phyloP scores from a whole-genome alignment of 2,113 vertebrate species.

The Ancistrus triradiatus region DNA sequence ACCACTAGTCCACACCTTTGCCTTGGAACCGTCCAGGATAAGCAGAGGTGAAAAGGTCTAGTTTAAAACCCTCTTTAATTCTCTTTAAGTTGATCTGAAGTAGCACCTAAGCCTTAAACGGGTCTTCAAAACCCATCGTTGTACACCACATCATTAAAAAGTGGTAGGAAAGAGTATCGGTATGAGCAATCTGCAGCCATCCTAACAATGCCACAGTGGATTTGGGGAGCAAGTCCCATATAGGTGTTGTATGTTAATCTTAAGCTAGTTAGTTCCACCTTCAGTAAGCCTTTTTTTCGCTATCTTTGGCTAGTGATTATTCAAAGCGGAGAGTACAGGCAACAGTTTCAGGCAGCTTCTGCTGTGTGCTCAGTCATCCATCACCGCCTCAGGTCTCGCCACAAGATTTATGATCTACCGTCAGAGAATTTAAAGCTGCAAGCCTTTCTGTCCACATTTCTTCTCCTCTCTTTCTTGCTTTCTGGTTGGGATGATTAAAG shows the following conservation, averaged over 20 bases:
- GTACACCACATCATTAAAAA: no score
- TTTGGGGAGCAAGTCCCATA: no score
- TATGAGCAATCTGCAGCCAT: no score
- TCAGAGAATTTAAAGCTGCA: slow-evolving; percentile 31
- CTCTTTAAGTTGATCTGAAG: no score
- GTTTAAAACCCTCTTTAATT: no score
- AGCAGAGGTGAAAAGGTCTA: no score
- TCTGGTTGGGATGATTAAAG: slow-evolving; percentile 31
- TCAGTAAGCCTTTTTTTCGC: not conserved
- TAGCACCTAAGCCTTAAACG: no score
- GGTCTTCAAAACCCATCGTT: no score
- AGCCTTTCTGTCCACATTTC: slow-evolving; percentile 1
- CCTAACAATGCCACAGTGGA: no score
- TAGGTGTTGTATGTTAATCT: slow-evolving; percentile 7
- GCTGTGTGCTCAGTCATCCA: slow-evolving; percentile 23
- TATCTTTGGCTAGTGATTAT: slow-evolving; percentile 22
- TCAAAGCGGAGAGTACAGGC: slow-evolving; percentile 19
- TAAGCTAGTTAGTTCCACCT: not conserved
- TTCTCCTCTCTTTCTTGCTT: not conserved
- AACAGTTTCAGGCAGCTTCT: slow-evolving; percentile 26
- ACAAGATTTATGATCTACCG: slow-evolving; percentile 41
- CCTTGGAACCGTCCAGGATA: no score
- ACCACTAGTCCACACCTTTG: no score
- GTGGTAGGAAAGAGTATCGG: no score
- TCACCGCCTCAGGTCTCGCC: slow-evolving; percentile 32